Conservation (phyloP, 2,113 vertebrate species). For the Okapia johnstoni region DNA sequence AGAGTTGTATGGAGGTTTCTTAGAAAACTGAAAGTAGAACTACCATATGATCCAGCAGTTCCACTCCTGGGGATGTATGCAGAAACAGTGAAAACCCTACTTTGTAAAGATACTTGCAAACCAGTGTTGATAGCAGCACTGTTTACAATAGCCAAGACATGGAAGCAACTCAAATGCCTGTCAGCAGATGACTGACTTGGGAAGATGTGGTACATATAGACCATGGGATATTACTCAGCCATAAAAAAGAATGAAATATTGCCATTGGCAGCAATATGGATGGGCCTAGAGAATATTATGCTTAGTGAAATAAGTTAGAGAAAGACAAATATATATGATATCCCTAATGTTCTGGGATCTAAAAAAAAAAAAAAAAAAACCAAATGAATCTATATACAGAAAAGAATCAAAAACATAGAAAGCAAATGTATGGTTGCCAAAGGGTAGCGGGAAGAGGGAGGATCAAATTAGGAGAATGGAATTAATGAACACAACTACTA, state of each 20-base stretch:
- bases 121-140: not conserved
- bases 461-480: not conserved
- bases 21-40: not conserved
- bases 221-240: not conserved
- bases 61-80: not conserved
- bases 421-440: not conserved
- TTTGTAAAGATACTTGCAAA: not conserved
- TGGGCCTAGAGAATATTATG: not conserved
- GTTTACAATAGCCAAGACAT: not conserved
- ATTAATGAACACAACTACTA: not conserved
- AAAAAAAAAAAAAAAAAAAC: not conserved
- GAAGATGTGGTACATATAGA: not conserved
- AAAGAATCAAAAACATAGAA: not conserved
- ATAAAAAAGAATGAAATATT: not conserved
- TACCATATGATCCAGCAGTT: not conserved
- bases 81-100: not conserved
- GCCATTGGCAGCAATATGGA: not conserved
- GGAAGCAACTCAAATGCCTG: not conserved
- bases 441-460: not conserved
- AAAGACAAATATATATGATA: not conserved
- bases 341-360: not conserved
- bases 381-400: not conserved
- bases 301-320: not conserved
- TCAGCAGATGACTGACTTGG: not conserved
- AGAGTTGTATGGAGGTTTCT: not conserved